Base-by-base conservation (phyloP, 2,113 vertebrate genomes). In the Eleginops maclovinus region DNA sequence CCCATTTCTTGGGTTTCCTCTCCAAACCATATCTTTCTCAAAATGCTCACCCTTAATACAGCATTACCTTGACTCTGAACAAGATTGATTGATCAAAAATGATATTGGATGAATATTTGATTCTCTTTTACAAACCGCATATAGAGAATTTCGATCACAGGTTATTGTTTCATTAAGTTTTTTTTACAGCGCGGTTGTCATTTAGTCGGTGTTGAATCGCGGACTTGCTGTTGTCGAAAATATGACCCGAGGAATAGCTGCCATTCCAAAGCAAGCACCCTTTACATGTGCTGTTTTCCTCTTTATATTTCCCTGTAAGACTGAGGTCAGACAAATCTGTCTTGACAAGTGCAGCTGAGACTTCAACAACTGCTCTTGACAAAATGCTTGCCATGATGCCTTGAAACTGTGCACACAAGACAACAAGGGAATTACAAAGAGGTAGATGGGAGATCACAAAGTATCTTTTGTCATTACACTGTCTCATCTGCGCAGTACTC, bases 71-170 rank as follows among this genome's bases (percentile, higher is more conserved):
- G n/a, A 78, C 60, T 64, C 53, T 50, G 46, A 77, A 28, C 41
- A 90, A 78, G 64, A 77, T 46, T 68, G 67, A 53, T 75, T 53
- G 77, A 74, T 87, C 31, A 53, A 69, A 85, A 82, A 79, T 36
- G 50, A 15, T 24, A 54, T 44, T 50, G 54, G 69, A 71, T 72
- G 62, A 83, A 77, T 81, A 72, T 76, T 65, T 21, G 24, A 82
- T 79, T 56, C n/a, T 74, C 19, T 66, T 47, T 31, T 59, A 24
- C 9, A 7, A 46, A 26, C 6, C 55, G 6, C 10, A n/a, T 28
- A 43, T 82, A 73, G 69, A n/a, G 11, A 43, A 49, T 28, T 22
- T 54, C 43, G 16, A 17, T 31, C 12, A 49, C 17, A 47, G 69
- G 46, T 75, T 26, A 60, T 19, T 64, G 60, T 65, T 72, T 68